Evolutionary conservation across 2,888 invertebrate genomes (phyloP).

Genomic region (Lottia scabra): DNA sequence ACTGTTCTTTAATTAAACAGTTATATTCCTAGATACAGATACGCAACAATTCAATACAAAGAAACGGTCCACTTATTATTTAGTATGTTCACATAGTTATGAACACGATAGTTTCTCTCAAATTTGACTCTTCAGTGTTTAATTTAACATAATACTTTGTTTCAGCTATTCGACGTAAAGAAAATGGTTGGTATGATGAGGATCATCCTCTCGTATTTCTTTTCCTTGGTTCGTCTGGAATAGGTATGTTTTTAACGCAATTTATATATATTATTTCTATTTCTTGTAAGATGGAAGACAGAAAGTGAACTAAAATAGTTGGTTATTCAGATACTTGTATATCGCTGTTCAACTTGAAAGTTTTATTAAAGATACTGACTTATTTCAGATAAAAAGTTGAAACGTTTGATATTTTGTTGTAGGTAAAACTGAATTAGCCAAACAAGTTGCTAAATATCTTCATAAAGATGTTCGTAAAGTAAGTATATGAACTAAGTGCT

Average conservation of each 20-base stretch:
- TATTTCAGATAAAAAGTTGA: no score
- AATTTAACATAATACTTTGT: no score
- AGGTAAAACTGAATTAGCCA: constrained; percentile 89
- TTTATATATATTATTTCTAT: no score
- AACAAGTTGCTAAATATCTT: constrained; percentile 87
- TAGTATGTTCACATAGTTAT: no score
- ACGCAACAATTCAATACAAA: not conserved
- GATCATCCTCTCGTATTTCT: constrained; percentile 92
- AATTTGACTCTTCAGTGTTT: no score
- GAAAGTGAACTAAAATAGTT: no score
- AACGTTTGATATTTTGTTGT: constrained; percentile 15
- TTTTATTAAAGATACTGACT: no score
- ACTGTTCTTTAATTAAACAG: not conserved
- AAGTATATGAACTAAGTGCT: not conserved
- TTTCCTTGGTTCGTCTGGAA: constrained; percentile 93
- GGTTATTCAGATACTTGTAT: no score
- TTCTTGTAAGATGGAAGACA: no score
- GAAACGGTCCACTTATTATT: not conserved
- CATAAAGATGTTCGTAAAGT: constrained; percentile 82
- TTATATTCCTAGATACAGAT: no score
- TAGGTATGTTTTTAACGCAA: constrained; percentile 73
- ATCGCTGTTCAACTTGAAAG: no score
- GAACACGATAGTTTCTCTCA: no score
- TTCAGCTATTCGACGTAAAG: constrained; percentile 85
- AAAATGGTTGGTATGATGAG: constrained; percentile 93